Evolutionary conservation across 1,140 invertebrate species (phyloP).

Genomic region (Heliconius eleuchia): DNA sequence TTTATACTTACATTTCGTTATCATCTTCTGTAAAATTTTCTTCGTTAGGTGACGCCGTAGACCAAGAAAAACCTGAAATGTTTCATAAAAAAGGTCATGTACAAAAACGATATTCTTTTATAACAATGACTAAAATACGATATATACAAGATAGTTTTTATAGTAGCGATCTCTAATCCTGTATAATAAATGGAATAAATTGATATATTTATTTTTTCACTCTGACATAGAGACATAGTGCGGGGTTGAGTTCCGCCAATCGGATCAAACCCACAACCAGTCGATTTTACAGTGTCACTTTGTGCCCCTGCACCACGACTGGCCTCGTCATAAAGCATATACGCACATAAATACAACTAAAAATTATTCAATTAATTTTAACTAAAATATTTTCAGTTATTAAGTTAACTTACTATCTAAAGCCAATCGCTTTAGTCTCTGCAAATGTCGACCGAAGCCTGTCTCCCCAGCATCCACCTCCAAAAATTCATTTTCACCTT

Average conservation of each 20-base stretch:
- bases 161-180: too few species aligned
- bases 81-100: neutral
- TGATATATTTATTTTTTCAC: too few species aligned
- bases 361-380: too few species aligned
- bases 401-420: conserved; percentile 18
- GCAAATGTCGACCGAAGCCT: conserved; percentile 43
- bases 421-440: conserved; percentile 48
- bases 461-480: conserved; percentile 60
- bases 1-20: conserved; percentile 40
- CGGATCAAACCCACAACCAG: too few species aligned
- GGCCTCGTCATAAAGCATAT: too few species aligned
- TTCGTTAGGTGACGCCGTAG: conserved; percentile 33
- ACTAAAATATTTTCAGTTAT: too few species aligned
- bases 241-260: too few species aligned
- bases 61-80: conserved; percentile 32
- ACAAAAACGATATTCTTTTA: neutral
- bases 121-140: neutral
- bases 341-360: too few species aligned
- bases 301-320: too few species aligned
- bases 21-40: conserved; percentile 46
- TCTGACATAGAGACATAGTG: too few species aligned
- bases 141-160: neutral
- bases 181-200: too few species aligned
- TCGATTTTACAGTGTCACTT: too few species aligned
- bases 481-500: conserved; percentile 69